phyloP scores from a whole-genome alignment of 2,113 vertebrate species.

The Hippocampus guttulatus region DNA sequence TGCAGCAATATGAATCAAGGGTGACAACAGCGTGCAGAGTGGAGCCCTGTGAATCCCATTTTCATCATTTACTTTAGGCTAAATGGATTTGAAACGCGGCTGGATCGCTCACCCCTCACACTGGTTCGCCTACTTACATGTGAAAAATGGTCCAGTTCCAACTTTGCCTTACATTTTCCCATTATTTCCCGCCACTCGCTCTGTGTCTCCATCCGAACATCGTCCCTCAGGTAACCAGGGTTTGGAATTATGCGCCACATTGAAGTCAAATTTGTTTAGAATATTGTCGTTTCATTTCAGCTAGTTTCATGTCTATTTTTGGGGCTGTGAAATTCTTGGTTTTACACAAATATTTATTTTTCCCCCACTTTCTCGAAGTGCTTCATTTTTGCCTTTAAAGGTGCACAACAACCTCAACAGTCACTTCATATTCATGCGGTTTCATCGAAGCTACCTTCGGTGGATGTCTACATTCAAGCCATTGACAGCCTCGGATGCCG shows the following conservation, averaged over 20 bases:
- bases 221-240: not conserved
- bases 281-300: not conserved
- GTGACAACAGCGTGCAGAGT: conserved; percentile 60
- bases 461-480: not conserved
- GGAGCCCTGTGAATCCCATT: conserved; percentile 62
- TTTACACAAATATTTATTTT: too few species aligned
- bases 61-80: conserved; percentile 65
- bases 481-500: not conserved
- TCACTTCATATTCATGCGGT: not conserved
- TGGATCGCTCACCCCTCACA: conserved; percentile 61
- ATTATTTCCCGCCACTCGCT: not conserved
- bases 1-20: conserved; percentile 64
- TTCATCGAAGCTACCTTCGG: not conserved
- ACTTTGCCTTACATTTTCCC: conserved; percentile 24
- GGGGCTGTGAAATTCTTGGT: too few species aligned
- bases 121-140: conserved; percentile 53
- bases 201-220: conserved; percentile 1
- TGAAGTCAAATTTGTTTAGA: not conserved
- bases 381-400: not conserved
- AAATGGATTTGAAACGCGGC: conserved; percentile 64
- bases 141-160: conserved; percentile 55
- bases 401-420: not conserved
- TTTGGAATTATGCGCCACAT: not conserved
- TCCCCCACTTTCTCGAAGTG: not conserved
- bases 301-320: too few species aligned